Conservation (phyloP, 2,113 vertebrate species). For the Otis tarda region DNA sequence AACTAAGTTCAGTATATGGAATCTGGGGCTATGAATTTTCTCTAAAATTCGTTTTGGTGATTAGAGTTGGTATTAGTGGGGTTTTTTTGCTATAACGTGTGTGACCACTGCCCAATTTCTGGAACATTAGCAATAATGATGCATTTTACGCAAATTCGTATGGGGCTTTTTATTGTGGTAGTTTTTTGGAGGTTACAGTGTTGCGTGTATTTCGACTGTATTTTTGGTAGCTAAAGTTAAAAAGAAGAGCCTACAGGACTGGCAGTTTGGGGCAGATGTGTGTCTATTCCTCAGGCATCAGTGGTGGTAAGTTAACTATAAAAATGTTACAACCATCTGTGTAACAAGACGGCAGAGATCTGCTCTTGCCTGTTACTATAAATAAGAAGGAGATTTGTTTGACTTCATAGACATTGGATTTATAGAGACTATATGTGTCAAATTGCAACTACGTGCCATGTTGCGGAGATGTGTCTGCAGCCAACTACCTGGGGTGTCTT, state of each 20-base stretch:
- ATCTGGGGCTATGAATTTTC: background rate
- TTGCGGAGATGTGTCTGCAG: conserved; percentile 43
- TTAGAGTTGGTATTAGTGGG: background rate
- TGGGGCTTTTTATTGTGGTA: background rate
- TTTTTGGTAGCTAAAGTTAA: conserved; percentile 62
- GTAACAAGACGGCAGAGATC: conserved; percentile 69
- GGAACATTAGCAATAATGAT: background rate
- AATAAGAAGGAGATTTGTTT: conserved; percentile 67
- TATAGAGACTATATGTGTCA: conserved; percentile 61
- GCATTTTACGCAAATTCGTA: background rate
- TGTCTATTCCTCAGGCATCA: conserved; percentile 69
- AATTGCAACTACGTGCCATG: conserved; percentile 28
- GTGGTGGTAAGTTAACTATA: conserved; percentile 75
- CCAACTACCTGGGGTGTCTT: conserved; percentile 60
- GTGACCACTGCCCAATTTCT: background rate
- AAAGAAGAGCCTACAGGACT: conserved; percentile 69
- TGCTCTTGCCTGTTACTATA: conserved; percentile 64
- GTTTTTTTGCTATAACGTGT: background rate
- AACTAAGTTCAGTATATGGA: background rate
- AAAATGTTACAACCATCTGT: conserved; percentile 75
- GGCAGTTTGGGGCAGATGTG: conserved; percentile 75
- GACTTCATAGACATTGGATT: conserved; percentile 63
- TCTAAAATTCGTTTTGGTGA: background rate
- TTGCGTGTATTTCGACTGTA: conserved; percentile 3
- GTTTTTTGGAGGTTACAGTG: background rate